Evolutionary conservation across 1,140 invertebrate genomes (phyloP), one percentile per base, ranked within the genome.

Genomic region (Drepana arcuata): DNA sequence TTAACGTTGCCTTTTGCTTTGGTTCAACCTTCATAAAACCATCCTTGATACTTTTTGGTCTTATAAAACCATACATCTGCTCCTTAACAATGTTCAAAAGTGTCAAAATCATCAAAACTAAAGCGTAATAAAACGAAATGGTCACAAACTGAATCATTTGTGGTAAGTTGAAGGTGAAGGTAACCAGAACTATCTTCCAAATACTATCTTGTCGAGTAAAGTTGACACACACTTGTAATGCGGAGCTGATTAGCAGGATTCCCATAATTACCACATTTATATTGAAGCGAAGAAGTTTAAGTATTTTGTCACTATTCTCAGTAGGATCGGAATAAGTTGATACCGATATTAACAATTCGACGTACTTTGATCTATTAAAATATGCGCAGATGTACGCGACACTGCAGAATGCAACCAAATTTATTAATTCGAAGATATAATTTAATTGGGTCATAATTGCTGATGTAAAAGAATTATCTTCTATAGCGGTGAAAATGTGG

Each of bases 121-220:
- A 16, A 0, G 55, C 29, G n/a, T 63, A 62, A 41, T 66, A 71
- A 18, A 73, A 63, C 6, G 41, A 34, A 1, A 73, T 7, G 0
- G 39, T 34, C 5, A 47, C 32, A 7, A 67, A 62, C 28, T 80
- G 72, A 39, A 77, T 54, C 32, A 51, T 63, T 46, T 73, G 68
- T 2, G 70, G 57, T 10, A 71, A 34, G 26, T 52, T 55, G 32
- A 67, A 79, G 3, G 62, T 56, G 5, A 68, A 48, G 1, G 35
- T 40, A n/a, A 73, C 66, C 15, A 72, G 34, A 14, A 66, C 35
- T 16, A 56, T 63, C 28, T 72, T 73, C 66, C 58, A 69, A 0
- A 59, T 6, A 6, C 43, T 53, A 4, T 59, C 50, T 1, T 45
- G 9, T 10, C 69, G 34, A 2, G 58, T 51, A 33, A 48, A 63